Evolutionary conservation across 1,140 invertebrate species (phyloP).

Genomic region (Drosophila ambigua): DNA sequence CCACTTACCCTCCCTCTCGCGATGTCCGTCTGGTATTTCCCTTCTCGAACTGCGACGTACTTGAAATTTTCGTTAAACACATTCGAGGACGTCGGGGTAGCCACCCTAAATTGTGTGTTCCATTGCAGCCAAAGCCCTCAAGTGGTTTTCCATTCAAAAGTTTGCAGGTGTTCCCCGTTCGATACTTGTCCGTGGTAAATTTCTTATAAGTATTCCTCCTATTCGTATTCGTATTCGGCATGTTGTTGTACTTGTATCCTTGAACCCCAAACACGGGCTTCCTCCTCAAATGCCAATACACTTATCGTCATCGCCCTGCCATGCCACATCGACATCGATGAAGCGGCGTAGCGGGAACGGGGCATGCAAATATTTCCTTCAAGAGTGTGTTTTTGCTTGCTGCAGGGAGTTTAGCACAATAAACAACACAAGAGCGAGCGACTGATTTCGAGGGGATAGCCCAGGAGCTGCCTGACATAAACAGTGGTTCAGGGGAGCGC

Average conservation of each 20-base stretch:
- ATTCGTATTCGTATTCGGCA: slow-evolving; percentile 31
- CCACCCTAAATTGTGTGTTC: slow-evolving; percentile 60
- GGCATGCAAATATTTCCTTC: slow-evolving; percentile 74
- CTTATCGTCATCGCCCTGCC: slow-evolving; percentile 46
- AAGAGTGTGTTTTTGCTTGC: slow-evolving; percentile 44
- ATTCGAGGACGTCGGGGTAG: slow-evolving; percentile 51
- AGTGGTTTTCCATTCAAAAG: slow-evolving; percentile 72
- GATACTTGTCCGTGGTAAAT: slow-evolving; percentile 41
- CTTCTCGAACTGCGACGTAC: slow-evolving; percentile 54
- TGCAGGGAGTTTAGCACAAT: slow-evolving; percentile 69
- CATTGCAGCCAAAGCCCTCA: slow-evolving; percentile 59
- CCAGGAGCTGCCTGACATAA: not conserved
- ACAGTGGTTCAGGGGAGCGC: slow-evolving; percentile 42
- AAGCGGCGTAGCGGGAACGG: slow-evolving; percentile 16
- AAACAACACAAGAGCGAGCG: slow-evolving; percentile 57
- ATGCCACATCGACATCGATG: not conserved
- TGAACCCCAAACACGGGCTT: slow-evolving; percentile 66
- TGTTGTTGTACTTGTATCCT: slow-evolving; percentile 53
- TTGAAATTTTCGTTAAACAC: slow-evolving; percentile 68
- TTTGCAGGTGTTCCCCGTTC: slow-evolving; percentile 72
- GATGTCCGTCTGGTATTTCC: no score
- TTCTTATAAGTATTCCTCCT: not conserved
- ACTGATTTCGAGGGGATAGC: slow-evolving; percentile 48
- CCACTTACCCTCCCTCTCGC: not conserved
- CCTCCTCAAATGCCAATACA: slow-evolving; percentile 70